Conservation (phyloP, 2,797 vertebrate species). For the Okamejei kenojei region DNA sequence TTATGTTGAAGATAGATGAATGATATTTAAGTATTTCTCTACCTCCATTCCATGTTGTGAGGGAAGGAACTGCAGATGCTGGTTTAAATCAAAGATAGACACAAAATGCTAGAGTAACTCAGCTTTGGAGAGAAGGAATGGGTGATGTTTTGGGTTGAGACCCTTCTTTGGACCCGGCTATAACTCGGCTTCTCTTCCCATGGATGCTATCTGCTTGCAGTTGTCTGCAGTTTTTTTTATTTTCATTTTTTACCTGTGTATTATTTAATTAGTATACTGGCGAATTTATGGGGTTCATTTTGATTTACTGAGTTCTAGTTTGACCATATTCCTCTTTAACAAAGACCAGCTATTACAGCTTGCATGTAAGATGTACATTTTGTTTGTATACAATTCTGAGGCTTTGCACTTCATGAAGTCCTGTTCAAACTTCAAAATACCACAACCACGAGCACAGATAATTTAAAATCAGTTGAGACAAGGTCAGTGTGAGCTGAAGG, state of each 20-base stretch:
- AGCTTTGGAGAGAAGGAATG: too few relatives aligned
- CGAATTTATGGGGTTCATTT: neutral
- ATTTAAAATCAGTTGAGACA: constrained; percentile 32
- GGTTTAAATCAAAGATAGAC: too few relatives aligned
- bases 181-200: too few relatives aligned
- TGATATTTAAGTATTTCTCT: too few relatives aligned
- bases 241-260: too few relatives aligned
- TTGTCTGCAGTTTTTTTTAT: too few relatives aligned
- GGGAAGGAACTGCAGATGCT: too few relatives aligned
- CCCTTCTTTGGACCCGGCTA: too few relatives aligned
- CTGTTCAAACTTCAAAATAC: constrained; percentile 21
- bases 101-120: too few relatives aligned
- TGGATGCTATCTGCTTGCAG: too few relatives aligned
- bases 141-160: too few relatives aligned
- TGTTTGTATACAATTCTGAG: neutral
- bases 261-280: neutral
- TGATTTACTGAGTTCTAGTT: neutral
- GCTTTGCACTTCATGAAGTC: constrained; percentile 9
- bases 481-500: constrained; percentile 27
- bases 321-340: neutral
- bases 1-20: neutral
- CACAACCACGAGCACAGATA: neutral
- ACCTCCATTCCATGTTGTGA: neutral
- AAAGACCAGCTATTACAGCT: neutral
- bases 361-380: neutral